Percentiles rank a stretch among this genome's conserved stretches.
These are phyloP conservation scores for Batillaria attramentaria DNA, from an alignment of 1,140 invertebrate genomes.

Conservation along the genomic window DNA sequence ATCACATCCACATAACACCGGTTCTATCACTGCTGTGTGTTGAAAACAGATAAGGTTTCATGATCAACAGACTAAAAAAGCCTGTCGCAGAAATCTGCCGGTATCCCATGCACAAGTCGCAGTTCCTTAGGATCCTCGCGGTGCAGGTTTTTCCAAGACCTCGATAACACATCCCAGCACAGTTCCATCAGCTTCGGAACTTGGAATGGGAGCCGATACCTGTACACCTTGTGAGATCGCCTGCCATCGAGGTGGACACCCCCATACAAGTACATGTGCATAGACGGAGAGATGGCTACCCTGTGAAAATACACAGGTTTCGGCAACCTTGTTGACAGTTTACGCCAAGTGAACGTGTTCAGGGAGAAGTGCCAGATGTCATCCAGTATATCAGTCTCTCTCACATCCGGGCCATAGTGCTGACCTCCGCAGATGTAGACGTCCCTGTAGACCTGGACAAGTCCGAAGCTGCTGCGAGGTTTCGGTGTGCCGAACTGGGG, in stretches of 20 bases:
- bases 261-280: constrained; percentile 49
- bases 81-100: background rate
- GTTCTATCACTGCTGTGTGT: no score
- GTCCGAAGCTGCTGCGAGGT: constrained; percentile 44
- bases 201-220: constrained; percentile 36
- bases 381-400: constrained; percentile 26
- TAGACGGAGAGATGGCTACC: constrained; percentile 39
- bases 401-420: constrained; percentile 29
- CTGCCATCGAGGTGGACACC: constrained; percentile 35
- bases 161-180: constrained; percentile 40
- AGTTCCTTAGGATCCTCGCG: background rate
- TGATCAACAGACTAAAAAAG: no score
- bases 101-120: constrained; percentile 24
- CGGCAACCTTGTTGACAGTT: constrained; percentile 35
- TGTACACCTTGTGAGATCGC: constrained; percentile 39
- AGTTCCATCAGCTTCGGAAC: constrained; percentile 42
- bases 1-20: no score
- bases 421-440: constrained; percentile 47
- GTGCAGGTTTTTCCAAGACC: constrained; percentile 6
- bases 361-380: constrained; percentile 47
- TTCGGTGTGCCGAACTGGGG: constrained; percentile 34
- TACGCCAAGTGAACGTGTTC: constrained; percentile 40
- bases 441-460: constrained; percentile 38
- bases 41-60: no score
- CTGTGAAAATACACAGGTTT: constrained; percentile 46